Conservation (phyloP, 2,888 invertebrate species). For the Bellardia pandia region DNA sequence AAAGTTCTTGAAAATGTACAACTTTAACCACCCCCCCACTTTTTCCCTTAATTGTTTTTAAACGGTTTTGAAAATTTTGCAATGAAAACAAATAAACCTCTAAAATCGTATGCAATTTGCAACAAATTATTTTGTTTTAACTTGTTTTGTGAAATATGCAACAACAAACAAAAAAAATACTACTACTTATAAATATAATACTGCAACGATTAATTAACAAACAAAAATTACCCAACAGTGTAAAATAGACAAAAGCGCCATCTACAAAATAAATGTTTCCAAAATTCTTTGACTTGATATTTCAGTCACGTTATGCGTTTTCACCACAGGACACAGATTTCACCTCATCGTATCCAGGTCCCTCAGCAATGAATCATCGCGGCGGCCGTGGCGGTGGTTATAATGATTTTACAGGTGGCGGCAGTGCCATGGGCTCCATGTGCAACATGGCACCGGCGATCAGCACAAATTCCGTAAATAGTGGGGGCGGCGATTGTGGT, state of each 20-base stretch:
- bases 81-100: conserved; percentile 14
- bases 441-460: conserved; percentile 79
- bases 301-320: conserved; percentile 85
- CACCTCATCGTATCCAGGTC: conserved; percentile 83
- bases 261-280: conserved; percentile 77
- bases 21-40: conserved; percentile 43
- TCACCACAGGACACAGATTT: conserved; percentile 85
- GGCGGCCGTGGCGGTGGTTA: conserved; percentile 82
- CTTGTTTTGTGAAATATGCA: conserved; percentile 54
- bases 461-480: conserved; percentile 80
- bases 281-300: conserved; percentile 81
- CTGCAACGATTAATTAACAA: conserved; percentile 28
- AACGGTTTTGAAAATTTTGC: conserved; percentile 45
- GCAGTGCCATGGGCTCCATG: conserved; percentile 79
- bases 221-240: conserved; percentile 68
- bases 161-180: conserved; percentile 1
- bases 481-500: conserved; percentile 78
- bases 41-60: conserved; percentile 54
- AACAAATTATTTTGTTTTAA: conserved; percentile 36
- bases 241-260: conserved; percentile 80
- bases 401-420: conserved; percentile 82
- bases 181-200: not conserved
- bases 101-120: conserved; percentile 47
- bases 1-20: conserved; percentile 51
- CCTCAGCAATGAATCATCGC: conserved; percentile 80